Evolutionary conservation across 2,888 invertebrate species (phyloP).

Genomic region (Nematopogon swammerdamellus): DNA sequence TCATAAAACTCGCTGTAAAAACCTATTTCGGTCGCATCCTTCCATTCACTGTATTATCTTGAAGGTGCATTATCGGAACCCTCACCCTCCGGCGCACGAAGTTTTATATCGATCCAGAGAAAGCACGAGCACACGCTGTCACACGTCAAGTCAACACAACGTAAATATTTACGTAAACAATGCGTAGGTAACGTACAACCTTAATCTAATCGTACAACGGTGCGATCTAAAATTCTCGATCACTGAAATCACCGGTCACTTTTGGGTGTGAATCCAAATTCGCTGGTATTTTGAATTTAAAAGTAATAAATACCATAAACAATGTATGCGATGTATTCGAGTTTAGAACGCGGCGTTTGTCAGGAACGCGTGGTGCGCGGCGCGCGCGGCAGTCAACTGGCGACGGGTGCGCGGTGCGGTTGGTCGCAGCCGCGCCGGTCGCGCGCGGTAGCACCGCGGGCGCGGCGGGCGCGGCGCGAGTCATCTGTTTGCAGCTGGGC

Average conservation of each 20-base stretch:
- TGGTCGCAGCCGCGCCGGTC: not conserved
- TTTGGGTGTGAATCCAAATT: not conserved
- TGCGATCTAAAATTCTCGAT: not conserved
- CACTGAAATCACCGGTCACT: not conserved
- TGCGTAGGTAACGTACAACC: too few species aligned
- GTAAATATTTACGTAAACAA: not conserved
- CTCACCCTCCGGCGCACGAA: not conserved
- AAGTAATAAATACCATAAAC: not conserved
- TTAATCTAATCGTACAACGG: too few species aligned
- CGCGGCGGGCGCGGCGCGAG: constrained; percentile 11
- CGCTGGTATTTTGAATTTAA: not conserved
- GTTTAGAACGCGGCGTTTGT: not conserved
- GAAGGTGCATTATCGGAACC: not conserved
- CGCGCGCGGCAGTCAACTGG: constrained; percentile 38
- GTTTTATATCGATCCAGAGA: not conserved
- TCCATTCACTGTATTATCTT: not conserved
- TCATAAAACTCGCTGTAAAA: not conserved
- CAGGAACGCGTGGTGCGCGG: constrained; percentile 35
- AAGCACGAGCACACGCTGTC: not conserved
- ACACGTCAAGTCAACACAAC: not conserved
- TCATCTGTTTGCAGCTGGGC: constrained; percentile 37
- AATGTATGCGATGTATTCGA: not conserved
- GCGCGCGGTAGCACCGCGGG: constrained; percentile 3
- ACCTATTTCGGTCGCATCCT: not conserved
- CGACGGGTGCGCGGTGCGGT: constrained; percentile 5